Base-by-base conservation (phyloP, 2,888 invertebrate species). In the Furcula furcula region DNA sequence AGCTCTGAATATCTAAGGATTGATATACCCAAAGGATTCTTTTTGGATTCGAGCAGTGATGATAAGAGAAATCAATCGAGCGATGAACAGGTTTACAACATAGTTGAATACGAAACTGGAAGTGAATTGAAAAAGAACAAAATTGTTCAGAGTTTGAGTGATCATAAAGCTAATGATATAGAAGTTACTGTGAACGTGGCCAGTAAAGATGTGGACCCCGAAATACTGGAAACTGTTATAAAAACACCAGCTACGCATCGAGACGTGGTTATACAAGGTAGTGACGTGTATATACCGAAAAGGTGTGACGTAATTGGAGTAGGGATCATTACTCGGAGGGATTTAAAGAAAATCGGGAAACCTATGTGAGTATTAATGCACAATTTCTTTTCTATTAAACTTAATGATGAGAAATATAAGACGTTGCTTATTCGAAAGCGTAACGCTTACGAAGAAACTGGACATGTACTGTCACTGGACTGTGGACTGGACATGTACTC, bases 71-170 rank as follows among this genome's bases (percentile, higher is more conserved):
- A 40, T 14, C 58, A 60, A 19, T 71, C 70, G 0, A 84, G 82
- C 39, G 76, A 81, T 34, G 84, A 86, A 52, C 60, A 77, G 54
- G 80, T 84, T 4, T 83, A 64, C 32, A 83, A 84, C 44, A 71
- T 86, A 26, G 69, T 82, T 2, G 83, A 86, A 43, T 85, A 86
- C 40, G 82, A 83, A 53, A 66, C 68, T 1, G 56, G 35, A n/a
- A 55, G 65, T 3, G 67, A 70, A 31, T 55, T 65, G 0, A 63
- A 58, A 34, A 48, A 55, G 15, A 46, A 49, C 15, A 43, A 53
- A 25, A 27, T 31, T 16, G 15, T 20, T 11, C 10, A 23, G 28
- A 31, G 26, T 26, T 45, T 55, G 7, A 52, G 63, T 7, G 61
- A 75, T 40, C 40, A 56, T 27, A 37, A 46, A 18, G 31, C 38